Conservation (phyloP, 2,113 vertebrate genomes). For the Stegastes partitus region DNA sequence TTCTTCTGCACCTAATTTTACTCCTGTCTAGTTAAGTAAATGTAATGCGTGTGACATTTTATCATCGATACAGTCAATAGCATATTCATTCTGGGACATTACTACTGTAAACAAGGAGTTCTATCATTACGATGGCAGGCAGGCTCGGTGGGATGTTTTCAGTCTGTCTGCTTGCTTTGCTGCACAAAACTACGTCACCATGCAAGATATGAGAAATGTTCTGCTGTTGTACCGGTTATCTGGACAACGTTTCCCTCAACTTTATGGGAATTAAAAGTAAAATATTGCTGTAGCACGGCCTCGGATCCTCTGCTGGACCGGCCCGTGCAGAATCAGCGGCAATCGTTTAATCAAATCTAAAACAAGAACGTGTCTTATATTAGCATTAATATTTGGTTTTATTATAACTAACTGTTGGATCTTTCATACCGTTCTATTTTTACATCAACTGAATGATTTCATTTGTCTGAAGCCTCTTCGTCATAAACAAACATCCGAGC, state of each 20-base stretch:
- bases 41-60: conserved; percentile 44
- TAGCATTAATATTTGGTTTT: too few species aligned
- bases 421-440: too few species aligned
- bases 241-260: not conserved
- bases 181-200: not conserved
- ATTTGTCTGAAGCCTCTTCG: not conserved
- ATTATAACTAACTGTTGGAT: too few species aligned
- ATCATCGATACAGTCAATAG: conserved; percentile 64
- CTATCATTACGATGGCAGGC: conserved; percentile 40
- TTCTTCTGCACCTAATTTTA: conserved; percentile 53
- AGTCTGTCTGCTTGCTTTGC: not conserved
- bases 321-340: too few species aligned
- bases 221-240: not conserved
- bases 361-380: too few species aligned
- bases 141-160: not conserved
- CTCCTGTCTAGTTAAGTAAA: conserved; percentile 60
- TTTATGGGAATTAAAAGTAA: not conserved
- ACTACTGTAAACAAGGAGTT: conserved; percentile 59
- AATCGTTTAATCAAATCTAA: too few species aligned
- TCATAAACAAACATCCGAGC: not conserved
- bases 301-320: too few species aligned
- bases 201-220: not conserved
- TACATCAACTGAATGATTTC: too few species aligned
- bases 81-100: conserved; percentile 59
- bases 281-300: not conserved